Evolutionary conservation across 2,113 vertebrate species (phyloP).

Genomic region (Oreochromis niloticus): DNA sequence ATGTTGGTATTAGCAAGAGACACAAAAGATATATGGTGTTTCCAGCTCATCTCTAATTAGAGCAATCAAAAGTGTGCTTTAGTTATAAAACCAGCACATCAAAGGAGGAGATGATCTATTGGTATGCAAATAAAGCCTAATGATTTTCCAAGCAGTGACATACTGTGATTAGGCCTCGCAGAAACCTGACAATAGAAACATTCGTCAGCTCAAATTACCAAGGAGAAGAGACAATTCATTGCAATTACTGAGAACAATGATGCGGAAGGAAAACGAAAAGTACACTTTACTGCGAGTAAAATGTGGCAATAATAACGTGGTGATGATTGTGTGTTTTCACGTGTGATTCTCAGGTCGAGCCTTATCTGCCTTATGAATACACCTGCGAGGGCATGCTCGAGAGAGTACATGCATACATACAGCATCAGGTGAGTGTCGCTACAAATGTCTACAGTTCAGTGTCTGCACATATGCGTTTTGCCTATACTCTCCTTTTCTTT

Average conservation of each 20-base stretch:
- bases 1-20: not conserved
- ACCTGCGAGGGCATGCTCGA: constrained; percentile 97
- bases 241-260: constrained; percentile 39
- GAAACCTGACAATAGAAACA: constrained; percentile 37
- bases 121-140: constrained; percentile 54
- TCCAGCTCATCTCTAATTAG: constrained; percentile 31
- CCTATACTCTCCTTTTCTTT: not conserved
- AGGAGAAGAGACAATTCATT: not conserved
- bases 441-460: not conserved
- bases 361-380: constrained; percentile 94
- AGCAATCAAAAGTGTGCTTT: constrained; percentile 30
- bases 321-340: not conserved
- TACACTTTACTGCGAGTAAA: not conserved
- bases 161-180: constrained; percentile 17
- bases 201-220: constrained; percentile 37
- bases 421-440: constrained; percentile 83
- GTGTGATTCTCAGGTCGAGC: constrained; percentile 79
- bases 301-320: not conserved
- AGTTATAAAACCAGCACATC: constrained; percentile 20
- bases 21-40: not conserved
- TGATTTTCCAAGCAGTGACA: constrained; percentile 34
- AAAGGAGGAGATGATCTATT: constrained; percentile 33
- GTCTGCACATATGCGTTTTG: not conserved
- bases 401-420: constrained; percentile 90
- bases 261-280: not conserved